Base-by-base conservation (phyloP, 1,140 invertebrate genomes). In the Papilio glaucus region DNA sequence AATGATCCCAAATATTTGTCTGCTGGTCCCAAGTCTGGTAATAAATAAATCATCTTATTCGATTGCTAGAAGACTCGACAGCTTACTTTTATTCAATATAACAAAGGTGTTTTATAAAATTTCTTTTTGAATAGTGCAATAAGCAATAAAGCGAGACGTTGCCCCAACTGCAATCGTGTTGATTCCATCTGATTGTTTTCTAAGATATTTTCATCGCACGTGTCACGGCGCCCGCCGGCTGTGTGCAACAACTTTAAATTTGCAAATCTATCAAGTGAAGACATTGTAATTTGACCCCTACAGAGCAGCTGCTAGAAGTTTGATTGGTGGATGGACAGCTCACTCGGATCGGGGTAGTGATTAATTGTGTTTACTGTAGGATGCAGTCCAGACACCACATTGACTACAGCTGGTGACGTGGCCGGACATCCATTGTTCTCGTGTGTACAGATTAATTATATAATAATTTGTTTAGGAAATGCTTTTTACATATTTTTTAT, bases 371-470 rank as follows among this genome's bases (percentile, higher is more conserved):
- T 78, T 76, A 73, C 45, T 77, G 41, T 61, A 85, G 83, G 81
- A 83, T 83, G 82, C 78, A 70, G 72, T 24, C 79, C 79, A 84
- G 80, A 83, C 81, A 72, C 41, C 45, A 72, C 82, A 69, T 65
- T 76, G 69, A 38, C 69, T 78, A 67, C 42, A 45, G 65, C n/a
- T 26, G 70, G 75, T 81, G 85, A 84, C 85, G 85, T 82, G 80
- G 78, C 84, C 79, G 82, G 81, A 83, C 78, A 79, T 79, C 72
- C 77, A 85, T 85, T 84, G 84, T 85, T 73, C 72, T 71, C 60
- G 18, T 37, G 45, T 33, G 42, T 60, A 72, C 24, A 72, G 75
- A 78, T 81, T 80, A 81, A 81, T 81, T 83, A 77, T 78, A 70
- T 77, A 79, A 79, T 77, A 62, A 77, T 73, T 72, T 73, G 72